Evolutionary conservation across 2,113 vertebrate genomes (phyloP), one percentile per base, ranked within the genome.

Genomic region (Eptesicus fuscus): DNA sequence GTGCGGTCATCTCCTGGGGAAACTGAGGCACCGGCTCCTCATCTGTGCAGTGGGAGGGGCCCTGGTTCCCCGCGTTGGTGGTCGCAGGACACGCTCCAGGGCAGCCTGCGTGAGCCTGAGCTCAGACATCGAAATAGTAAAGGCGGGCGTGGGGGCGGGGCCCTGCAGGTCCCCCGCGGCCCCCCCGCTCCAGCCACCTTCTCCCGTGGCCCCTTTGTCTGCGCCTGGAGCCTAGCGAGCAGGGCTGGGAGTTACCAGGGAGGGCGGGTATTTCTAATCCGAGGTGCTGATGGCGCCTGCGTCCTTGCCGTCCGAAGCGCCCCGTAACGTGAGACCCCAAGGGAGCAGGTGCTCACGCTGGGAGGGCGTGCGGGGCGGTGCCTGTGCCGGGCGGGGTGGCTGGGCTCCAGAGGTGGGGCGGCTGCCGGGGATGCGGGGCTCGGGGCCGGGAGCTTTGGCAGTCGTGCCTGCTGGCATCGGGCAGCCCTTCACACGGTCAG

Each of bases 191-290:
- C 69, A 97, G 96, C 94, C 93, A 70, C 40, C 95, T 95, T 96
- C 95, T 97, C 97, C 95, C 95, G 96, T 77, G 96, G 97, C 95
- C 94, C 97, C 97, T 98, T 98, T 98, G 98, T 98, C 96, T 98
- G 95, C 12, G 79, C 97, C 98, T 98, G 89, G 97, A 98, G 93
- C 98, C 98, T 98, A 98, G 98, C 98, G 98, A 98, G 98, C 97
- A 91, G 95, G 97, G 97, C 95, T 97, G 98, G 98, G 98, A 98
- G 98, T 98, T 97, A 98, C 94, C 94, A 94, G 91, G 95, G 97
- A 94, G 97, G 97, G 97, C 97, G 69, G 74, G 95, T 12, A 89
- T 93, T 76, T 97, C 97, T 97, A 97, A 98, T 98, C 98, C 95
- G 82, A 94, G 94, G 97, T 96, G 11, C 97, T 95, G 97, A 96